Base-by-base conservation (phyloP, 1,140 invertebrate species). In the Hermetia illucens region DNA sequence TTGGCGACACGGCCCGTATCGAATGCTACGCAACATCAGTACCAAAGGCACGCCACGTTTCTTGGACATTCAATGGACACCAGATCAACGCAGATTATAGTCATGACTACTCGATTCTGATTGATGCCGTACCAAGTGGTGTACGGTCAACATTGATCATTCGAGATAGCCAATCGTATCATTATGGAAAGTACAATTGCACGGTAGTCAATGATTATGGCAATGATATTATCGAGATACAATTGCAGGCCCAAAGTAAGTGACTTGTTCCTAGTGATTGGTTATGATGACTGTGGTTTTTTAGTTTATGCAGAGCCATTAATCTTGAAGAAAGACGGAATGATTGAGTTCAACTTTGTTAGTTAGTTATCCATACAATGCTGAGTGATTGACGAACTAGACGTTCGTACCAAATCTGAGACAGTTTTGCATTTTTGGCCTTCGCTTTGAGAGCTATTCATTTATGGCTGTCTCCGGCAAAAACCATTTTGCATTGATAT, bases 111-210 rank as follows among this genome's bases (percentile, higher is more conserved):
- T 75, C 69, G 39, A 77, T 72, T 51, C 64, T 65, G 44, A 78
- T 76, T 58, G 75, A 72, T 40, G 55, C 74, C 2, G 61, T 72
- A 36, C 64, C 65, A 2, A 74, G 70, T 13, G 77, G 79, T 1
- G 64, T 72, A 44, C 84, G 81, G 52, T 86, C 79, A 44, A 84
- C 81, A 12, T 66, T 95, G 22, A 78, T 88, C 41, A 87, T 95
- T 37, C 66, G 78, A 31, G 79, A 87, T 49, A 82, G 85, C 24
- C 75, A 79, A 53, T 72, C 77, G 19, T 74, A 74, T 48, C 88
- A 95, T 61, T 95, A 92, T 58, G 91, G 90, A 19, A 69, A 76
- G 45, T 96, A 94, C 68, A 94, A 93, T 65, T 96, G 92, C 62
- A 87, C 87, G 17, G 89, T 93, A 10, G 77, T 77, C 30, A 96